Percentiles rank a stretch among this genome's conserved stretches.
Conservation (phyloP, 2,797 vertebrate species). For the Picus viridis region DNA sequence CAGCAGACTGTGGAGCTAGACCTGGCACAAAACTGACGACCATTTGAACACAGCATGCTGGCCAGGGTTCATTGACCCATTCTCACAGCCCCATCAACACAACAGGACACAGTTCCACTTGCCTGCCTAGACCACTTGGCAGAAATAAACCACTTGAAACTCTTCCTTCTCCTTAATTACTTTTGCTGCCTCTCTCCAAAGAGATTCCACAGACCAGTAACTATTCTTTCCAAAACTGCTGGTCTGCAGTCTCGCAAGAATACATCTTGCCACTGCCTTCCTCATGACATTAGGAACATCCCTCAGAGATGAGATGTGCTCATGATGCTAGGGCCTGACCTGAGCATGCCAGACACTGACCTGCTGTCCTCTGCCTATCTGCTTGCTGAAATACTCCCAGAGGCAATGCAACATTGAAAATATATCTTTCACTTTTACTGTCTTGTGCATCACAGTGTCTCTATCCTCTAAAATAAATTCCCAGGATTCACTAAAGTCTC, state of each 20-base stretch:
- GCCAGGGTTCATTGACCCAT: not conserved
- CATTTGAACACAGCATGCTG: not conserved
- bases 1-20: conserved; percentile 5
- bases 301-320: not conserved
- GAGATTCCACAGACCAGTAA: not conserved
- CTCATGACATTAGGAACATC: not conserved
- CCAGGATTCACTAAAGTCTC: not conserved
- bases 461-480: not conserved
- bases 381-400: not conserved
- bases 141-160: not conserved
- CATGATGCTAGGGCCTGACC: not conserved
- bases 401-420: not conserved
- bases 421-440: not conserved
- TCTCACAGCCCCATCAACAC: not conserved
- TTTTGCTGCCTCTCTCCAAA: not conserved
- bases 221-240: not conserved
- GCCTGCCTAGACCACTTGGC: not conserved
- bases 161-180: not conserved
- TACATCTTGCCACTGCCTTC: not conserved
- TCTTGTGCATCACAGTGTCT: not conserved
- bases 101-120: not conserved
- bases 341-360: not conserved
- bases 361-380: not conserved
- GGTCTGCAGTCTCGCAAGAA: not conserved
- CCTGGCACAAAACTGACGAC: not conserved